These are phyloP conservation scores for Garra rufa DNA, from an alignment of 2,113 vertebrate species.

Conservation along the genomic window DNA sequence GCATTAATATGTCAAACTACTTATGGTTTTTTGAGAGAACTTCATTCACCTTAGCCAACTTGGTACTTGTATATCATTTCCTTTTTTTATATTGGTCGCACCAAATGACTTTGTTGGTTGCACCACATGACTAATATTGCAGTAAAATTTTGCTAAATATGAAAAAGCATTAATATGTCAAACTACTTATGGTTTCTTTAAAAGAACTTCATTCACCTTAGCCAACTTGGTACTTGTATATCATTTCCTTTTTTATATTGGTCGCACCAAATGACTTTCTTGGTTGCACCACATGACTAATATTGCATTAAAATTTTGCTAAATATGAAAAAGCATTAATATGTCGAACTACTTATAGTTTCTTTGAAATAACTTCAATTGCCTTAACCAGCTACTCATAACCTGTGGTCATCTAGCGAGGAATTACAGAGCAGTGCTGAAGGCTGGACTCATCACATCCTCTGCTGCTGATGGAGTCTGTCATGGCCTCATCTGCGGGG, in stretches of 20 bases:
- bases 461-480: conserved; percentile 21
- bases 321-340: not conserved
- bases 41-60: too few relatives aligned
- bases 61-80: too few relatives aligned
- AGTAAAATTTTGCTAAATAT: not conserved
- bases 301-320: not conserved
- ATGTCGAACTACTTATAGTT: not conserved
- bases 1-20: too few relatives aligned
- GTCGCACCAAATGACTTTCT: too few relatives aligned
- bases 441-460: not conserved
- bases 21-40: too few relatives aligned
- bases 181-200: not conserved
- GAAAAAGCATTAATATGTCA: not conserved
- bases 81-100: not conserved
- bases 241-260: too few relatives aligned
- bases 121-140: not conserved
- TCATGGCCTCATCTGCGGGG: not conserved
- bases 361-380: not conserved
- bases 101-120: not conserved
- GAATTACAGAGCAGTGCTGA: not conserved
- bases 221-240: not conserved
- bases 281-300: not conserved
- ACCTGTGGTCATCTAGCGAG: not conserved
- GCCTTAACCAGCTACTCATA: not conserved
- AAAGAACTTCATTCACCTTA: not conserved